Conservation (phyloP, 2,113 vertebrate species). For the Siphamia tubifer region DNA sequence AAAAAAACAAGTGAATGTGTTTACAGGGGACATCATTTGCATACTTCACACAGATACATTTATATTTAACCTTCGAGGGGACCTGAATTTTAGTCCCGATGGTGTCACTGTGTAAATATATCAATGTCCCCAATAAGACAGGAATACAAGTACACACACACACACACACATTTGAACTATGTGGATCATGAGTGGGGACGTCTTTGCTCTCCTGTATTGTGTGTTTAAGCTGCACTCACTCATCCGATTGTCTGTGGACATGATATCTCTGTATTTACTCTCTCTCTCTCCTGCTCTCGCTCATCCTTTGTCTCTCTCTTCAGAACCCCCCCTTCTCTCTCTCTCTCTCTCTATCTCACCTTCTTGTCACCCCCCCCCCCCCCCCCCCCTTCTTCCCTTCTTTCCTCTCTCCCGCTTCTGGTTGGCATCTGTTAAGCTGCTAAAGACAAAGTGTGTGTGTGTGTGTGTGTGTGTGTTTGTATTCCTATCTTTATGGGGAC, state of each 20-base stretch:
- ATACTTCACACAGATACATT: too few species aligned
- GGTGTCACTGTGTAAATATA: too few species aligned
- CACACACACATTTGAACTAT: not conserved
- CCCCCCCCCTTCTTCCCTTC: constrained; percentile 50
- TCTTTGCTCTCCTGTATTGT: not conserved
- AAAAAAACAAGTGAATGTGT: too few species aligned
- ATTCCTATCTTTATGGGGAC: too few species aligned
- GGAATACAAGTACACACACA: too few species aligned
- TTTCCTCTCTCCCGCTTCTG: constrained; percentile 68
- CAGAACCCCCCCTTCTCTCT: constrained; percentile 32
- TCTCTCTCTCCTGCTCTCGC: constrained; percentile 1
- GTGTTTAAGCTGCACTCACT: constrained; percentile 2
- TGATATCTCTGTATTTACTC: constrained; percentile 55
- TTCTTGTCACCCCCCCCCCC: constrained; percentile 48
- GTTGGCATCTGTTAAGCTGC: constrained; percentile 85
- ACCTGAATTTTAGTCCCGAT: too few species aligned
- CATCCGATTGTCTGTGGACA: constrained; percentile 43
- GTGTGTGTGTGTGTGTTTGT: constrained; percentile 34
- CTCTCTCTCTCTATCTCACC: constrained; percentile 6
- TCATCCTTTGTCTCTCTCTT: constrained; percentile 53
- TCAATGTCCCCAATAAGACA: too few species aligned
- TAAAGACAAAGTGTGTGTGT: constrained; percentile 76
- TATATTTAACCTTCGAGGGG: too few species aligned
- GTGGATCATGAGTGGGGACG: not conserved
- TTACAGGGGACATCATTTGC: too few species aligned